phyloP scores from a whole-genome alignment of 2,888 invertebrate species.

The Atrina japonica region DNA sequence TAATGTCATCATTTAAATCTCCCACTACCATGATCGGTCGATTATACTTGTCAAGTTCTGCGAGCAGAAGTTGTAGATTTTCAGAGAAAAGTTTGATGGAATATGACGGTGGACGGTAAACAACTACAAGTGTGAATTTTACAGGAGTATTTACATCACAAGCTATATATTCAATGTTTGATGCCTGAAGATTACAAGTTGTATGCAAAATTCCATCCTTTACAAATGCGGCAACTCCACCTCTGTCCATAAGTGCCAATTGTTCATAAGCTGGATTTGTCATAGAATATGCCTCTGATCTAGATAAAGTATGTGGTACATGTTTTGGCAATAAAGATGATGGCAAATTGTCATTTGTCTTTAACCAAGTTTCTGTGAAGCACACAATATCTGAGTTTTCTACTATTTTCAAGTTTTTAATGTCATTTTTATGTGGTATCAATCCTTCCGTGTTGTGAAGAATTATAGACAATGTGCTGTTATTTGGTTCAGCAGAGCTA shows the following conservation, averaged over 20 bases:
- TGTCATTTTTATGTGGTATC: conserved; percentile 3
- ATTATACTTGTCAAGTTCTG: neutral
- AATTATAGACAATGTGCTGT: neutral
- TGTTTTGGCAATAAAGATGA: conserved; percentile 2
- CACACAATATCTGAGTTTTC: neutral
- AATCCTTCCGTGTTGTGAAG: conserved; percentile 25
- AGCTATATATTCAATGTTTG: neutral
- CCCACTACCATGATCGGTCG: neutral
- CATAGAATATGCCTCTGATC: neutral
- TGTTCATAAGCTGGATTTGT: neutral
- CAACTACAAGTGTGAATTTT: neutral
- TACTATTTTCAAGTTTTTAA: neutral
- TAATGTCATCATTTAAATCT: conserved; percentile 3
- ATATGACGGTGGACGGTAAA: conserved; percentile 5
- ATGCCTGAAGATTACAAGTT: neutral
- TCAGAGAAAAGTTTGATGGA: neutral
- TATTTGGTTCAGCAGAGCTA: no score
- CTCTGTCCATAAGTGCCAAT: neutral
- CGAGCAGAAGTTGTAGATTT: neutral
- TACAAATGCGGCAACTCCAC: conserved; percentile 11
- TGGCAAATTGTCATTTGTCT: neutral
- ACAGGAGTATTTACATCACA: neutral
- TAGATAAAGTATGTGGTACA: neutral
- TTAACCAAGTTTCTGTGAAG: conserved; percentile 22
- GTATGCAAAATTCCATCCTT: neutral